phyloP scores from a whole-genome alignment of 2,888 invertebrate genomes.

The Frankliniella intonsa region DNA sequence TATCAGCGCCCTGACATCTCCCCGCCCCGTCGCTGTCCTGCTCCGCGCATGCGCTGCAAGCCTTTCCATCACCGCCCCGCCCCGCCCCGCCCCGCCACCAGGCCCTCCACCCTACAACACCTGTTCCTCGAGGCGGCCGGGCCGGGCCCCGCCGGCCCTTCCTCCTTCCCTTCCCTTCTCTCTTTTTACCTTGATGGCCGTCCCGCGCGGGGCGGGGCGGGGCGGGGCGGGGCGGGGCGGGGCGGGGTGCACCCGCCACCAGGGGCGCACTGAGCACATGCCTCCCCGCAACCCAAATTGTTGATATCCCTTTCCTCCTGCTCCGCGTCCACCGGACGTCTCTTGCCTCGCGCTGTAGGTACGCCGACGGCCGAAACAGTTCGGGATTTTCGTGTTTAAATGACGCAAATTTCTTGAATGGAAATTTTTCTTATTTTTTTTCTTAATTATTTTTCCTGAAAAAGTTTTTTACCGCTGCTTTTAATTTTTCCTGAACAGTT shows the following conservation, averaged over 20 bases:
- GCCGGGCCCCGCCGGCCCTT: not conserved
- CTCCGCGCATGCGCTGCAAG: too few relatives aligned
- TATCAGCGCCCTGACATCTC: not conserved
- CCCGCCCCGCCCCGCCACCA: not conserved
- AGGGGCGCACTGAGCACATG: not conserved
- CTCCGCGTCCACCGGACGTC: not conserved
- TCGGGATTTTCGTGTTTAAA: too few relatives aligned
- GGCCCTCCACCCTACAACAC: not conserved
- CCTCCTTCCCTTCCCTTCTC: not conserved
- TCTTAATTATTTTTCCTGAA: too few relatives aligned
- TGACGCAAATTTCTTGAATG: too few relatives aligned
- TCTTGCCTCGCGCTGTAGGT: too few relatives aligned
- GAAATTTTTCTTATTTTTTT: too few relatives aligned
- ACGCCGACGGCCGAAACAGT: too few relatives aligned
- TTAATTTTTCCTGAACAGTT: too few relatives aligned
- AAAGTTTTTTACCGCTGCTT: too few relatives aligned
- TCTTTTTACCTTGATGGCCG: too few relatives aligned
- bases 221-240: too few relatives aligned
- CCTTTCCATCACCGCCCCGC: not conserved
- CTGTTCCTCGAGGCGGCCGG: not conserved
- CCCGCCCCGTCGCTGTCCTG: not conserved
- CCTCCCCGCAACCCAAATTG: not conserved
- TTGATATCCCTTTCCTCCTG: not conserved
- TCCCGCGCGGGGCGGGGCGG: too few relatives aligned
- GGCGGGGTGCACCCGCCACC: not conserved